Conservation (phyloP, 2,888 invertebrate species). For the Pseudeuparius sepicola region DNA sequence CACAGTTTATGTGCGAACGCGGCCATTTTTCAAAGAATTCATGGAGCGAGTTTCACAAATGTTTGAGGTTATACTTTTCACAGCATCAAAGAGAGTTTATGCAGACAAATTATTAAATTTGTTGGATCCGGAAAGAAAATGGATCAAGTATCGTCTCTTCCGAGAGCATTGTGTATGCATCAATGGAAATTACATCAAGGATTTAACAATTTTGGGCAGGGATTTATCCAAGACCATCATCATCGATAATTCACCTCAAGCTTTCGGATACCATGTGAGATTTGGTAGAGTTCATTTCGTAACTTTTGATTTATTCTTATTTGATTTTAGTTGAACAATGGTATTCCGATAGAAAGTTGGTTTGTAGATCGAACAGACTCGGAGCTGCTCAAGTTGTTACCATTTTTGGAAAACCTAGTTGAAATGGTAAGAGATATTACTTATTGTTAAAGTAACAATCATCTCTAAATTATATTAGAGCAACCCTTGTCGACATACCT, state of each 20-base stretch:
- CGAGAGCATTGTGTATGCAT: conserved; percentile 93
- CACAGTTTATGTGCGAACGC: conserved; percentile 72
- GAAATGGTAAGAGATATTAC: conserved; percentile 69
- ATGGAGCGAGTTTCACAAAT: conserved; percentile 72
- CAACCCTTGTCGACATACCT: too few relatives aligned
- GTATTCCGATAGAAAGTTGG: conserved; percentile 96
- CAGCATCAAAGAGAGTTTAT: conserved; percentile 91
- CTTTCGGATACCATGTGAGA: conserved; percentile 79
- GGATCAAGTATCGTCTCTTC: conserved; percentile 88
- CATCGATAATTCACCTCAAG: conserved; percentile 84
- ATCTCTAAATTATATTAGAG: too few relatives aligned
- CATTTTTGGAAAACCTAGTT: conserved; percentile 80
- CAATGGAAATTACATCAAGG: conserved; percentile 94
- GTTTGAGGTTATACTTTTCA: conserved; percentile 74
- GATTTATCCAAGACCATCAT: conserved; percentile 84
- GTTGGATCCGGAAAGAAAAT: conserved; percentile 76
- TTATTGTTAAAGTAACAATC: too few relatives aligned
- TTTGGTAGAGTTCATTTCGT: not conserved
- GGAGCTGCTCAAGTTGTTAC: conserved; percentile 83
- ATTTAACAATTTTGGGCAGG: conserved; percentile 83
- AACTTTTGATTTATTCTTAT: conserved; percentile 5
- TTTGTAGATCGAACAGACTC: conserved; percentile 83
- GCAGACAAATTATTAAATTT: conserved; percentile 88
- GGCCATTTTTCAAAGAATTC: conserved; percentile 88
- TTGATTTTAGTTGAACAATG: conserved; percentile 73